Evolutionary conservation across 1,140 invertebrate species (phyloP), one percentile per base, ranked within the genome.

Genomic region (Cydia amplana): DNA sequence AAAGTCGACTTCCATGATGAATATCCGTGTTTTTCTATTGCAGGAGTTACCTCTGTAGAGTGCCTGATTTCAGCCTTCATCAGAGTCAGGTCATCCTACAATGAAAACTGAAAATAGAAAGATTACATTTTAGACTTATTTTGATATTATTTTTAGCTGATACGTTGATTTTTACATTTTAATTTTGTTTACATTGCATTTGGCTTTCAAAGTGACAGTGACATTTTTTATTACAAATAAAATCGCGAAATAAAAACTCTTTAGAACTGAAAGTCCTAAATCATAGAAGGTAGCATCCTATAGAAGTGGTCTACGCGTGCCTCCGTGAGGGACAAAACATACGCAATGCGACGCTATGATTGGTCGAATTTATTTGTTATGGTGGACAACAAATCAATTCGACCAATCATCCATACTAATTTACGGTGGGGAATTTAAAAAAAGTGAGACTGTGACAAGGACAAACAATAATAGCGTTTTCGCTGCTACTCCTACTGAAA

Each of bases 111-210:
- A 60, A 60, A 20, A 10, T 23, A 7, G 49, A 51, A 6, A n/a
- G 6, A 18, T 51, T 51, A 51, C 49, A 51, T 14, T 51, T 51
- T 14, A 51, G 43, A 46, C 43, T 51, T 51, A 12, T 51, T 49
- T 18, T 6, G 49, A 14, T 51, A 60, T 9, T 2, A 23, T 18
- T 60, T 60, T 60, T 60, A 60, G 55, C 7, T 60, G 20, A 5
- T 60, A 23, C 16, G n/a, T 55, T 10, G 55, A 60, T 23, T 60
- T 60, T 60, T 10, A 60, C 55, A 60, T 60, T 60, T 23, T 23
- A 60, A 60, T 60, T 60, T 60, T 60, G 55, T 60, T 60, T 60
- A 60, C 55, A 60, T 55, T 55, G 1, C 16, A 6, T 60, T 60
- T 23, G 7, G 20, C 55, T 32, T 28, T 70, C 25, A 70, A 12